Percentiles rank a stretch among this genome's conserved stretches.
Evolutionary conservation across 2,113 vertebrate species (phyloP).

Genomic region (Sceloporus undulatus): DNA sequence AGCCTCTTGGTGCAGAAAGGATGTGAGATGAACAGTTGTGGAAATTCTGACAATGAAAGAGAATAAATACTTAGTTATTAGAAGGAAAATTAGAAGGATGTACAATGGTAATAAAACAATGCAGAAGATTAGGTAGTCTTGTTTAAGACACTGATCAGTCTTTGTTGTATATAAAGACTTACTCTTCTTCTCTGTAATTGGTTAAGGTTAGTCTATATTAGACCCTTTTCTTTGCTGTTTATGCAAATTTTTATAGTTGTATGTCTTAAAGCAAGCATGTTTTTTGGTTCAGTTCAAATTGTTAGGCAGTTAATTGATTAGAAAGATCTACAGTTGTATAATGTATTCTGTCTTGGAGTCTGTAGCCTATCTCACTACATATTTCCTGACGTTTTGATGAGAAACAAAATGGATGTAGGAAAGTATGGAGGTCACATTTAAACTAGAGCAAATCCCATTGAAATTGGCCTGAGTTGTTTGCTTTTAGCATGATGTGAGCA

Average conservation of each 20-base stretch:
- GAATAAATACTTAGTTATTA: not conserved
- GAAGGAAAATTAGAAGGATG: not conserved
- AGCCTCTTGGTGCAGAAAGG: fast-evolving
- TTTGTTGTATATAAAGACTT: not conserved
- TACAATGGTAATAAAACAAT: not conserved
- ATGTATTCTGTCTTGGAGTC: no score
- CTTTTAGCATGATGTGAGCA: not conserved
- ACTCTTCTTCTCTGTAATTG: no score
- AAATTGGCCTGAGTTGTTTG: not conserved
- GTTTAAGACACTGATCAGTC: not conserved
- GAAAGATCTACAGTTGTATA: no score
- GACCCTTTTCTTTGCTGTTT: no score
- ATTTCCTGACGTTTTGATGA: no score
- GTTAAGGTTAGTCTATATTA: no score
- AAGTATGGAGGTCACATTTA: no score
- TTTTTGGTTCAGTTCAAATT: no score
- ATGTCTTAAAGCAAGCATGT: no score
- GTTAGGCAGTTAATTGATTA: no score
- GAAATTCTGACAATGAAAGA: not conserved
- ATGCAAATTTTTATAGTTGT: no score
- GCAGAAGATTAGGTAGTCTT: not conserved
- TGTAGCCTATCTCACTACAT: not conserved
- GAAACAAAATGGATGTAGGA: not conserved
- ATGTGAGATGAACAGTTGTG: not conserved
- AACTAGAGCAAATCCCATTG: not conserved